Conservation (phyloP, 1,140 invertebrate genomes). For the Drosophila navojoa region DNA sequence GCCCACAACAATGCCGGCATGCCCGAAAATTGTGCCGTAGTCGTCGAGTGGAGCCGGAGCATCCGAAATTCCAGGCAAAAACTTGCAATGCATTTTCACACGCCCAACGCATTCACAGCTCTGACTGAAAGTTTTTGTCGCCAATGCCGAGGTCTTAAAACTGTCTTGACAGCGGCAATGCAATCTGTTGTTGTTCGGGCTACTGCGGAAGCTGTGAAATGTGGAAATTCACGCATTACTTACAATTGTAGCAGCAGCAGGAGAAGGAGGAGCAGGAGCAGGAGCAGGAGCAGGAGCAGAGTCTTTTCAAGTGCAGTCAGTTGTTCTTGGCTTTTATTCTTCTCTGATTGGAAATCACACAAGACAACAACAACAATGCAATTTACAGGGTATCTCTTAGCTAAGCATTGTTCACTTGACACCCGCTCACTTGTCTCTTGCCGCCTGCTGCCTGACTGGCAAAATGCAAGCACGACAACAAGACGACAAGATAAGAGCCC, state of each 20-base stretch:
- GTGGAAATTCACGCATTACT: slow-evolving; percentile 50
- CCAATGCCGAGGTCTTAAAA: slow-evolving; percentile 32
- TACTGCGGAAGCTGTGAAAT: slow-evolving; percentile 12
- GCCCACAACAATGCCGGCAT: slow-evolving; percentile 20
- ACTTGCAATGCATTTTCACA: slow-evolving; percentile 26
- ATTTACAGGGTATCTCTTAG: background rate
- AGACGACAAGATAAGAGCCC: slow-evolving; percentile 29
- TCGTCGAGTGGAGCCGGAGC: too few species aligned
- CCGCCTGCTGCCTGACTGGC: slow-evolving; percentile 8
- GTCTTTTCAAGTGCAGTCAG: slow-evolving; percentile 8
- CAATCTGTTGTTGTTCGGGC: slow-evolving; percentile 27
- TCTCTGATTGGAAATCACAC: too few species aligned
- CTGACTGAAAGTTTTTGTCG: slow-evolving; percentile 22
- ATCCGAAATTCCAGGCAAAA: slow-evolving; percentile 8
- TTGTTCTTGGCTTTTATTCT: slow-evolving; percentile 5
- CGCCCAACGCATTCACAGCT: background rate
- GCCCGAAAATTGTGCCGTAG: background rate
- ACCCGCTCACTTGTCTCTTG: background rate
- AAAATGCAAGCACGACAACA: slow-evolving; percentile 21
- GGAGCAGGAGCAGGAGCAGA: background rate
- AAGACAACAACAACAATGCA: too few species aligned
- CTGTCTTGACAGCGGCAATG: slow-evolving; percentile 26
- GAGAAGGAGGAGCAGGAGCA: background rate
- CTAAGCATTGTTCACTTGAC: background rate
- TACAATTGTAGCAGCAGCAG: slow-evolving; percentile 21